Conservation (phyloP, 2,797 vertebrate species). For the Oceanodroma leucorhoa region DNA sequence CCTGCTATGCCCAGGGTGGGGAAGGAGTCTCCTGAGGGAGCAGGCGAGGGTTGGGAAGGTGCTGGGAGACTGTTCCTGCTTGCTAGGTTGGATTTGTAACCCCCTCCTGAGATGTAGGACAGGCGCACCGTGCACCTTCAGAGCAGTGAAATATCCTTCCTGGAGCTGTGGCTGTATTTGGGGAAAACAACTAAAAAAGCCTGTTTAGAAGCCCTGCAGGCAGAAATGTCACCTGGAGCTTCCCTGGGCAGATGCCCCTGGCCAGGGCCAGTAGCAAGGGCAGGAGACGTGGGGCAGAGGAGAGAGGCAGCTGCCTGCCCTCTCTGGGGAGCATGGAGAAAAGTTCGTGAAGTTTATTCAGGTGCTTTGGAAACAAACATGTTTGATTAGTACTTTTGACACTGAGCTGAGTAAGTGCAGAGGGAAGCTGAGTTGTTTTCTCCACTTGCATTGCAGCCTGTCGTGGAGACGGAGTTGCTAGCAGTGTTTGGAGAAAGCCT, state of each 20-base stretch:
- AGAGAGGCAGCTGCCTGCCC: background rate
- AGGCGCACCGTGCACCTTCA: background rate
- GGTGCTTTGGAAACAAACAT: background rate
- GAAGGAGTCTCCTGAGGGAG: background rate
- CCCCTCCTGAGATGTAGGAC: background rate
- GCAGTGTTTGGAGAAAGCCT: background rate
- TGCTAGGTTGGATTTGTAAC: background rate
- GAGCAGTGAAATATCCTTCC: background rate
- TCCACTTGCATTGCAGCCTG: background rate
- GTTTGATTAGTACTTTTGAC: too few relatives aligned
- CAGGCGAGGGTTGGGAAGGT: background rate
- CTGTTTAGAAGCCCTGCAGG: background rate
- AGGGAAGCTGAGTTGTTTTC: background rate
- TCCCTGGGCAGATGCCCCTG: background rate
- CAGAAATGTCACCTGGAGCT: background rate
- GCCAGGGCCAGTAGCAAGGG: background rate
- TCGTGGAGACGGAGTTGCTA: background rate
- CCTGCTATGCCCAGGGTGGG: background rate
- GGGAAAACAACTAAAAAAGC: background rate
- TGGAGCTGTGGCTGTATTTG: background rate
- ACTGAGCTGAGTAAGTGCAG: background rate
- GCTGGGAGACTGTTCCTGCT: background rate
- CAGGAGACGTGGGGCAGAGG: background rate
- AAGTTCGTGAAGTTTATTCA: too few relatives aligned
- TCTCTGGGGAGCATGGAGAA: background rate